Evolutionary conservation across 2,113 vertebrate genomes (phyloP), one percentile per base, ranked within the genome.

Genomic region (Copsychus sechellarum): DNA sequence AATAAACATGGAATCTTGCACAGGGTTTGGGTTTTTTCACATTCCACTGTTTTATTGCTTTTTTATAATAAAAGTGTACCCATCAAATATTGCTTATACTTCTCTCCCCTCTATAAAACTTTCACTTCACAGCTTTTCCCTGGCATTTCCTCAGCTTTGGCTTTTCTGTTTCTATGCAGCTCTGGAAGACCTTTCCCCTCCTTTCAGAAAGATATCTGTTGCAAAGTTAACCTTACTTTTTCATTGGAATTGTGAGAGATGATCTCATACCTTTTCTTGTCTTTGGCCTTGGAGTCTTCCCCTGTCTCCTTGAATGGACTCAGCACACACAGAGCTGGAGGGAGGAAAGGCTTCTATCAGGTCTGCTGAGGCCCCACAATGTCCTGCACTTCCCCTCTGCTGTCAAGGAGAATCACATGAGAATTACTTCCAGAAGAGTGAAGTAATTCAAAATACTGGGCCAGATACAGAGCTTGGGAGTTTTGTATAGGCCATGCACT

Each of bases 1-100:
- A 95, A 89, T 58, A 91, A 96, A 86, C 17, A 69, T 29, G 2
- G n/a, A 29, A 47, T 91, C 81, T 81, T 87, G 42, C 34, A 51
- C 19, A 70, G 85, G 56, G 36, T 79, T 86, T 64, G 40, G 19
- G 71, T 87, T 89, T 84, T 94, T 61, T 64, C 60, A 24, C 8
- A 13, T 60, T 64, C 47, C 16, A 33, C 24, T 48, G 1, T 9
- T 74, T 92, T 54, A 34, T 81, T 86, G 42, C 47, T 70, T 91
- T 66, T 92, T 73, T 54, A 26, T 89, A 69, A 72, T 64, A 85
- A 77, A 90, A 94, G 33, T 22, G 3, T 72, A 45, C 6, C 28
- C 29, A 50, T 76, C 18, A 53, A 61, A 85, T 76, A 64, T 57
- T 85, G 24, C 66, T 93, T 88, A 69, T 40, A 82, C 16, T 70